Conservation (phyloP, 2,888 invertebrate genomes). For the Synergus itoensis region DNA sequence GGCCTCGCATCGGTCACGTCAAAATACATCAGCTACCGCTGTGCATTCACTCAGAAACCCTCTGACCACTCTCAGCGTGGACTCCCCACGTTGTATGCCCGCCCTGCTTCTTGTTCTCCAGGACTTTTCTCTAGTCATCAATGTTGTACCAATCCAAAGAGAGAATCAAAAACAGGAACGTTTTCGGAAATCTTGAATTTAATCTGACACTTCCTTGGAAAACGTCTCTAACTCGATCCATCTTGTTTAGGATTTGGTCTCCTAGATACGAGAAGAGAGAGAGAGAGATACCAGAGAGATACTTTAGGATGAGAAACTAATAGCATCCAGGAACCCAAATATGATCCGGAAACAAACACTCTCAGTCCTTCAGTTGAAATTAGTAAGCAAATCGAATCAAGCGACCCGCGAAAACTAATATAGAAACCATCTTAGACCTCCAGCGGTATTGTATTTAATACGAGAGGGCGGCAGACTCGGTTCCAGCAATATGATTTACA, state of each 20-base stretch:
- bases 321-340: background rate
- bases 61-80: conserved; percentile 59
- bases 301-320: background rate
- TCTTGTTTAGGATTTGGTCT: background rate
- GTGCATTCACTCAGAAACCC: conserved; percentile 75
- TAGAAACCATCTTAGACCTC: conserved; percentile 51
- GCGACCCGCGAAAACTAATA: conserved; percentile 63
- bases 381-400: conserved; percentile 61
- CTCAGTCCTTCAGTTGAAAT: conserved; percentile 44
- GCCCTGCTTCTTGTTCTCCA: conserved; percentile 41
- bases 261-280: background rate
- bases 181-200: background rate
- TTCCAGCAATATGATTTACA: conserved; percentile 77
- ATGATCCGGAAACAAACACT: conserved; percentile 23
- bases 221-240: background rate
- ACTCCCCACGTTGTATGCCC: conserved; percentile 73
- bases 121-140: conserved; percentile 44
- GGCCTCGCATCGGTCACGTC: conserved; percentile 73
- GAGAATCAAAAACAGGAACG: background rate
- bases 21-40: conserved; percentile 77
- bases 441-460: conserved; percentile 60
- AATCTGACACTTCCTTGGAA: background rate
- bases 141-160: background rate
- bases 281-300: background rate
- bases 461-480: conserved; percentile 55